A percentile compares a stretch with the other conserved stretches of the same genome.
Conservation (phyloP, 2,797 vertebrate species). For the Leucoraja ocellata region DNA sequence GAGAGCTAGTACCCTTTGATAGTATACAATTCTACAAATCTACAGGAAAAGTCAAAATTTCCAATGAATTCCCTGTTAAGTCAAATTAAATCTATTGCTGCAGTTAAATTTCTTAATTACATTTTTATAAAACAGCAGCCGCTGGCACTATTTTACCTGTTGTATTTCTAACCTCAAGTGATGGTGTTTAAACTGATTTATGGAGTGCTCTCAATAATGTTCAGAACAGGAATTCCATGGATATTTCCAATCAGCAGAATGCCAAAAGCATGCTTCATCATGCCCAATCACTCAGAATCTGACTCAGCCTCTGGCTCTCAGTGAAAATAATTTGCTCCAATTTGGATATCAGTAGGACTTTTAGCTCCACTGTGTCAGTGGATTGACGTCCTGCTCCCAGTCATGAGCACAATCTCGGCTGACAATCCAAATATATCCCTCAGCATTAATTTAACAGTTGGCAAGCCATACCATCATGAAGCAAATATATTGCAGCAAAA, state of each 20-base stretch:
- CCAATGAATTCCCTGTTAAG: too few relatives aligned
- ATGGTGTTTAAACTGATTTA: not conserved
- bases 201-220: not conserved
- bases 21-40: not conserved
- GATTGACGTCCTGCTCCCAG: not conserved
- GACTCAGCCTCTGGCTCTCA: not conserved
- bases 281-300: not conserved
- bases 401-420: not conserved
- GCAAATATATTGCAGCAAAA: not conserved
- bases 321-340: not conserved
- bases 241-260: not conserved
- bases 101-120: not conserved
- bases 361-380: not conserved
- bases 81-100: too few relatives aligned
- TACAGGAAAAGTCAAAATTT: not conserved
- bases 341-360: not conserved
- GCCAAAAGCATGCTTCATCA: not conserved
- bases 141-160: not conserved
- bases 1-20: too few relatives aligned
- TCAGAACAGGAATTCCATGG: not conserved
- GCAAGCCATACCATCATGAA: not conserved
- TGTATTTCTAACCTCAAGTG: not conserved
- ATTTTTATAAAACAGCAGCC: not conserved
- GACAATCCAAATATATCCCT: not conserved
- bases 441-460: not conserved